These are phyloP conservation scores for Crotophaga sulcirostris DNA, from an alignment of 2,113 vertebrate genomes.

Conservation along the genomic window DNA sequence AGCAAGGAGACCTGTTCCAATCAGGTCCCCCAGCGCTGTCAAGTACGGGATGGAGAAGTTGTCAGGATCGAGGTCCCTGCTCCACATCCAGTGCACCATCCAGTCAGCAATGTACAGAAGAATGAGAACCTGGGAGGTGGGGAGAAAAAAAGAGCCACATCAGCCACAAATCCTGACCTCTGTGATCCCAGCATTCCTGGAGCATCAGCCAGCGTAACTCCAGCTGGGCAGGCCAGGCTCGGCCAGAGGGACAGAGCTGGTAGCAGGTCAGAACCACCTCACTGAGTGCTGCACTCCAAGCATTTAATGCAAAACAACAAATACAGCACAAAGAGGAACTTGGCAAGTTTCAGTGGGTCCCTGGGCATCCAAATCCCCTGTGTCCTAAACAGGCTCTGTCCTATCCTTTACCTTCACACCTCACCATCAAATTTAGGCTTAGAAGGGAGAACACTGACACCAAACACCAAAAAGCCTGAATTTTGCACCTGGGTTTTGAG, in stretches of 20 bases:
- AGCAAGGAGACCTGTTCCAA: slow-evolving; percentile 95
- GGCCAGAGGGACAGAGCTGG: background rate
- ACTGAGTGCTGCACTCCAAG: background rate
- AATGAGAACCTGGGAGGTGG: slow-evolving; percentile 85
- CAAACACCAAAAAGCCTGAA: background rate
- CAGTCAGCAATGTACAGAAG: slow-evolving; percentile 98
- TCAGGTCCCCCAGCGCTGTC: slow-evolving; percentile 94
- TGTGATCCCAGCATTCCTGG: accelerated
- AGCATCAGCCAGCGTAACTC: background rate
- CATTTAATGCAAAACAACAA: background rate
- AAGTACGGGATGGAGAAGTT: slow-evolving; percentile 99
- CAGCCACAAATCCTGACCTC: background rate
- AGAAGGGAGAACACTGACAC: background rate
- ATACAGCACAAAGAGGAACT: background rate
- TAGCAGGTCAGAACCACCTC: background rate
- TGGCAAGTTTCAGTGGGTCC: accelerated
- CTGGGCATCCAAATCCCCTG: background rate
- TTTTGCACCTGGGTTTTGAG: background rate
- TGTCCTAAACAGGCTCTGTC: background rate
- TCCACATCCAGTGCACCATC: slow-evolving; percentile 99
- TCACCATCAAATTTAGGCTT: background rate
- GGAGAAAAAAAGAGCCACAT: background rate
- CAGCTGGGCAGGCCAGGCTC: background rate
- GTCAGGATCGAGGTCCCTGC: slow-evolving; percentile 93
- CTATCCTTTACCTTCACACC: background rate